Base-by-base conservation (phyloP, 2,113 vertebrate genomes). In the Tenrec ecaudatus region DNA sequence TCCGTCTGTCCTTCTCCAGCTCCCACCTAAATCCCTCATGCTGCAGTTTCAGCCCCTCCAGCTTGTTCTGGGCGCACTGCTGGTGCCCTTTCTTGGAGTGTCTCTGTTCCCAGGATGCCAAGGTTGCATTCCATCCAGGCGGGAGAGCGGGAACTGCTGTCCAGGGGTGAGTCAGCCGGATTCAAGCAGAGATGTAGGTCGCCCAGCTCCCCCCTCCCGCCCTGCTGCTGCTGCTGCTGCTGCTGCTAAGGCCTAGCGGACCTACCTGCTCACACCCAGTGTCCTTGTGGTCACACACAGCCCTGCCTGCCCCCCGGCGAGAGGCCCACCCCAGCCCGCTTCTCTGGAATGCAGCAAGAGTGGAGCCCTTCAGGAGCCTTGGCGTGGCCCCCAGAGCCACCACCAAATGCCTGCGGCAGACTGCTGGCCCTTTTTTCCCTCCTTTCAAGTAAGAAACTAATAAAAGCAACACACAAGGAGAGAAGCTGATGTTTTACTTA, bases 151-250 rank as follows among this genome's bases (percentile, higher is more conserved):
- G 92, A 91, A 75, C 95, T 78, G 40, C 77, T 86, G 92, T 94
- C 92, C 96, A 62, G 92, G 92, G 96, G 95, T 95, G 96, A 97
- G 96, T 97, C 96, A 97, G 95, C 95, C 92, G 11, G 58, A 97
- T 95, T 95, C 94, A 62, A 29, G 95, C 0, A 4, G 90, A 94
- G 94, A 97, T 97, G 95, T 96, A 97, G 95, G 96, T 97, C 90
- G 53, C 90, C 2, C 2, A 17, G 85, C 86, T 97, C 86, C 94
- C 31, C 79, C 95, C 86, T 96, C 64, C 75, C 31, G 57, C 82
- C 69, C 89, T 62, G 20, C 25, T 43, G 85, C 64, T 43, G 69
- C 3, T 1, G 53, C 93, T 22, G 19, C 71, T 73, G 16, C 68
- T n/a, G 31, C 68, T 69, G 68, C 27, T 7, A 12, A n/a, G 78